phyloP scores from a whole-genome alignment of 2,113 vertebrate species.

The Ptilorrhoa leucosticta region DNA sequence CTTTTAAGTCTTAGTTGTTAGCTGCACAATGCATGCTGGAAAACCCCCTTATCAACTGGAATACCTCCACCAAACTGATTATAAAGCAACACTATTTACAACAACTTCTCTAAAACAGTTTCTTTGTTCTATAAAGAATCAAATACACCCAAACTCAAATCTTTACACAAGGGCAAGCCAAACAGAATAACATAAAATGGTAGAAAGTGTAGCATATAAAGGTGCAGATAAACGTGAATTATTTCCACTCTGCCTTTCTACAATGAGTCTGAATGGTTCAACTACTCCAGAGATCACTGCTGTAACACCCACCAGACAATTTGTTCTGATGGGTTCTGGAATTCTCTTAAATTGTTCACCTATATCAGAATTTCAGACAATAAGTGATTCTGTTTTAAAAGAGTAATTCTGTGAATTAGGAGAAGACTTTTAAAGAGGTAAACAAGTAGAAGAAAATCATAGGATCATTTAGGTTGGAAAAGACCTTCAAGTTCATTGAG shows the following conservation, averaged over 20 bases:
- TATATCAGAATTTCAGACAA: not conserved
- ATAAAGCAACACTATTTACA: not conserved
- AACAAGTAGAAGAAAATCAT: not conserved
- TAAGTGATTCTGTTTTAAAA: not conserved
- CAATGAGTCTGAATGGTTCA: not conserved
- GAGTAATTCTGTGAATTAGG: not conserved
- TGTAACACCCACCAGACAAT: not conserved
- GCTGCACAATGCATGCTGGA: not conserved
- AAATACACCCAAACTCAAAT: not conserved
- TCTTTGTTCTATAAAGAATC: not conserved
- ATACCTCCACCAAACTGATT: not conserved
- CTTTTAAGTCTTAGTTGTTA: not conserved
- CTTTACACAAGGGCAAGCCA: not conserved
- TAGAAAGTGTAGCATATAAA: not conserved
- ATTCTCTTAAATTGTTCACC: not conserved
- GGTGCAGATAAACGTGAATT: not conserved
- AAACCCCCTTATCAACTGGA: not conserved
- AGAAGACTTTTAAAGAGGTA: not conserved
- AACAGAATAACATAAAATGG: not conserved
- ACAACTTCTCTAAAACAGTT: not conserved
- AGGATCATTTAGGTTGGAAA: not conserved
- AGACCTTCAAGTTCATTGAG: not conserved
- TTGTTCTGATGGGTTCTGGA: not conserved
- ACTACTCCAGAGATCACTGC: not conserved
- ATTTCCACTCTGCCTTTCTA: not conserved